A percentile compares a stretch with the other conserved stretches of the same genome.
Conservation (phyloP, 2,797 vertebrate species). For the Gephyroberyx darwinii region DNA sequence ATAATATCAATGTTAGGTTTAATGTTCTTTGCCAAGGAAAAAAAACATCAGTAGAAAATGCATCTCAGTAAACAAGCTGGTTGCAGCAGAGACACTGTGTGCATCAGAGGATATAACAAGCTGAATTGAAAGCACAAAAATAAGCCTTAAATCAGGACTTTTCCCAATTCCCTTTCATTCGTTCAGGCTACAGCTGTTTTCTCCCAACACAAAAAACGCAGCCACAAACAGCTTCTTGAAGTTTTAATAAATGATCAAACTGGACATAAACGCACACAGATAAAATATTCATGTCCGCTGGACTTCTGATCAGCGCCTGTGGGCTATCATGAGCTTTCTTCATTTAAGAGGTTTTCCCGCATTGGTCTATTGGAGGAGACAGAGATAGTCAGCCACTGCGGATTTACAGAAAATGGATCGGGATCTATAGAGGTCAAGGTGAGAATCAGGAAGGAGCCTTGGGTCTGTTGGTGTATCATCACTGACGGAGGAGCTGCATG, state of each 20-base stretch:
- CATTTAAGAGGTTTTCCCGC: slow-evolving; percentile 65
- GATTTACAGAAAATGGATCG: slow-evolving; percentile 50
- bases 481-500: neutral
- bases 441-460: slow-evolving; percentile 31
- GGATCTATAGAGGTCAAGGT: slow-evolving; percentile 42
- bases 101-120: slow-evolving; percentile 41
- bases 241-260: slow-evolving; percentile 77
- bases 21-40: slow-evolving; percentile 48
- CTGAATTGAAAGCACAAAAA: slow-evolving; percentile 53
- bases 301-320: slow-evolving; percentile 69
- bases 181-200: slow-evolving; percentile 4
- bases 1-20: slow-evolving; percentile 56
- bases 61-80: slow-evolving; percentile 42
- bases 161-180: slow-evolving; percentile 25
- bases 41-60: slow-evolving; percentile 43
- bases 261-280: slow-evolving; percentile 69
- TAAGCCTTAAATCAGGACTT: slow-evolving; percentile 53
- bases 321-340: slow-evolving; percentile 75
- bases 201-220: slow-evolving; percentile 58
- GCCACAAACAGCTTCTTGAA: slow-evolving; percentile 74
- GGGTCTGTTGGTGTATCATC: slow-evolving; percentile 6
- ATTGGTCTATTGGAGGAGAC: slow-evolving; percentile 58
- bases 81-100: slow-evolving; percentile 25
- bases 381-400: slow-evolving; percentile 44
- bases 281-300: slow-evolving; percentile 76